Evolutionary conservation across 2,797 vertebrate genomes (phyloP), one percentile per base, ranked within the genome.

Genomic region (Coreius guichenoti): DNA sequence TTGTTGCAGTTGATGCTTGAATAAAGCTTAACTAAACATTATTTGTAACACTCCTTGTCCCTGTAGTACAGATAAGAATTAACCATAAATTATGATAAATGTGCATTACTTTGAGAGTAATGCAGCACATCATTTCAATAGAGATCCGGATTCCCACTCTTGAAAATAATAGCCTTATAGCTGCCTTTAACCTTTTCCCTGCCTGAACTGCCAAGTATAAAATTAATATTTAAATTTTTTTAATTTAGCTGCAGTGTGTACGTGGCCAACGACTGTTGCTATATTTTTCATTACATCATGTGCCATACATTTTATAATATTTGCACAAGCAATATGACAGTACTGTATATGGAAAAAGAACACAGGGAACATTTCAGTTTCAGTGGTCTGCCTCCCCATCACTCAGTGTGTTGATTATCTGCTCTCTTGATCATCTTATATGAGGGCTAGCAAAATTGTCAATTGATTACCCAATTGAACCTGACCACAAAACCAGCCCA

Each of bases 381-480:
- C 68, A 7, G n/a, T 67, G 39, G 19, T 82, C 81, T 69, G 74
- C 54, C 29, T 13, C 78, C 79, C 86, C 82, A 83, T 75, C 68
- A 77, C 54, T 85, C 78, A 82, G 78, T 31, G 23, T 79, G 68
- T 63, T 88, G 86, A 90, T 86, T 84, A 85, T 86, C 82, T 85
- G 76, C 79, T 81, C 87, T 82, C 68, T n/a, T 43, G 77, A 87
- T 89, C 72, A 72, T 87, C 86, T 83, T 84, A 84, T 86, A 88
- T 79, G 86, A 86, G 68, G 76, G 69, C 86, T 17, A 72, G 87
- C 36, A 79, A 84, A 89, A 89, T 87, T 87, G 88, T 36, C 85
- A 83, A 89, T 90, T 90, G 88, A 90, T 90, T 89, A 89, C 61
- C 84, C 87, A 87, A 87, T 88, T 90, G 86, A 88, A 89, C 80